Evolutionary conservation across 2,797 vertebrate species (phyloP), one percentile per base, ranked within the genome.

Genomic region (Prionace glauca): DNA sequence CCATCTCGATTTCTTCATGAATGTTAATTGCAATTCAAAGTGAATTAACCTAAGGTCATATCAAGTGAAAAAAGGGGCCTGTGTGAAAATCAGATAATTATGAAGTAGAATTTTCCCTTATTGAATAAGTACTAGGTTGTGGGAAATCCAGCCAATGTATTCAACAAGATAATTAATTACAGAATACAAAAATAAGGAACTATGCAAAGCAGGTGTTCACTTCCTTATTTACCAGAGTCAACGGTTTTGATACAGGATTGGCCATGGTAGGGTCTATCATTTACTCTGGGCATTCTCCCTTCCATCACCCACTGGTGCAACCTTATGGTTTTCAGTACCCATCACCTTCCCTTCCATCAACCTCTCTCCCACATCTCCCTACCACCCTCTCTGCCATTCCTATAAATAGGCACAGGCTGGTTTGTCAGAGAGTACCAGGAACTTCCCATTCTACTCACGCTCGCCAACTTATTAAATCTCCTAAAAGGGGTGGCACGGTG

Each of bases 11-110:
- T 88, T 62, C 60, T 45, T 3, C 41, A 24, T 56, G 20, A 50
- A 22, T 62, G 3, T 32, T 8, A 88, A 88, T 32, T 88, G n/a
- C 50, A 62, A 88, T 32, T 62, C 29, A 60, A 32, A 69, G 67
- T 69, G 67, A 69, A 69, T 69, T 69, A 69, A 69, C 67, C 67
- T 69, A 32, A 88, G 50, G 26, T 88, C 26, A 88, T 56, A 62
- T 32, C 86, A 88, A 60, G 86, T 50, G 1, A 56, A 60, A 32
- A 56, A 88, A 62, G 22, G 26, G 45, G 26, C 50, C 45, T 87
- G 45, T 60, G 50, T 32, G 86, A 88, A 88, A 88, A 60, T 87
- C 86, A 56, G 50, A 88, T 88, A 88, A 88, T 88, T 60, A 88
- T 32, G 18, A 22, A 88, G 29, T 29, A 5, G 26, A 32, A 60